phyloP scores from a whole-genome alignment of 2,797 vertebrate species.

The Streptopelia turtur region DNA sequence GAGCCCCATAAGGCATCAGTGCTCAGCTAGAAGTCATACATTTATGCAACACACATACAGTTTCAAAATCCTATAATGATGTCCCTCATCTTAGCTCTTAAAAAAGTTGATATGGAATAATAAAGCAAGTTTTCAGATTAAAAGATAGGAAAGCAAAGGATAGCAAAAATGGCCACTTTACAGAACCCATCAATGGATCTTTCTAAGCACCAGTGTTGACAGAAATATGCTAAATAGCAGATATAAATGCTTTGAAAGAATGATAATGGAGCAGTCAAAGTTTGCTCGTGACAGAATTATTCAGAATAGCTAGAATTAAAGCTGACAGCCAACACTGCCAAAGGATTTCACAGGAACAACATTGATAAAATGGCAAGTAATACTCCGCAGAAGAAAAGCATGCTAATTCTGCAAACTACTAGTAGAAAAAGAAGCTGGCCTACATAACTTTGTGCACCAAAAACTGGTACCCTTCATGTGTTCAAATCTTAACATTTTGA shows the following conservation, averaged over 20 bases:
- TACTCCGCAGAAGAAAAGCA: not conserved
- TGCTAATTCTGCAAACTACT: not conserved
- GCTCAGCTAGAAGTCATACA: not conserved
- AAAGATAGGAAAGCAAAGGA: not conserved
- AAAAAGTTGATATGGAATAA: not conserved
- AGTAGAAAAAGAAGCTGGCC: not conserved
- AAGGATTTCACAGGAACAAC: not conserved
- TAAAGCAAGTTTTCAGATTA: not conserved
- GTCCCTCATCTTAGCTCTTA: not conserved
- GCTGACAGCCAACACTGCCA: not conserved
- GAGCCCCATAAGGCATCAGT: not conserved
- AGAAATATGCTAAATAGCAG: not conserved
- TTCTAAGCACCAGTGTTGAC: not conserved
- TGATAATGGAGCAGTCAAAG: not conserved
- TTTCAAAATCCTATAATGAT: not conserved
- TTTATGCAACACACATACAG: not conserved
- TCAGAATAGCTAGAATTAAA: not conserved
- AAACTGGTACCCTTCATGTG: not conserved
- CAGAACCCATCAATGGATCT: not conserved
- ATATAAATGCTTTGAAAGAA: not conserved
- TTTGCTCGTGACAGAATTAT: not conserved
- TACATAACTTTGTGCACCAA: not conserved
- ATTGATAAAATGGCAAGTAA: not conserved
- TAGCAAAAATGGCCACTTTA: not conserved
- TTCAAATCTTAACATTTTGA: not conserved